Evolutionary conservation across 2,888 invertebrate species (phyloP), one percentile per base, ranked within the genome.

Genomic region (Spodoptera picta): DNA sequence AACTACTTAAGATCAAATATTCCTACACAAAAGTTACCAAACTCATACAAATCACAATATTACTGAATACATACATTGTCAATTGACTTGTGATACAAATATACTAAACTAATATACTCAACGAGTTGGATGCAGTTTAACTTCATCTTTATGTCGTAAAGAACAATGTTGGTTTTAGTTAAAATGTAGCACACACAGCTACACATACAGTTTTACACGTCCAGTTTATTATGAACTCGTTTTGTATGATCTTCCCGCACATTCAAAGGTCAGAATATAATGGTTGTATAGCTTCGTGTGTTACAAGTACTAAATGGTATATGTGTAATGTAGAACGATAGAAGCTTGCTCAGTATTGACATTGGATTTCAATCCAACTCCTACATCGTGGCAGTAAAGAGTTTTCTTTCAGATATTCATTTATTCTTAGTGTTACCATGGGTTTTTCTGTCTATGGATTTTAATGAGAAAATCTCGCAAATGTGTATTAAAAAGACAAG

Each of bases 321-420:
- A 24, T 50, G 41, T 49, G 49, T 45, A 61, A 53, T 58, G 54
- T 67, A 19, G 46, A 49, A 59, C 57, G 56, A 61, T 68, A 59
- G 44, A 56, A 48, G 45, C 27, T 27, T 24, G 31, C 42, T 46
- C 44, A 56, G 19, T 50, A 65, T 65, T 64, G 46, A 69, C 72
- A 79, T 74, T 76, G 69, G 64, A 76, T 72, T 78, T 78, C 71
- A 62, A 72, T 76, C 52, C 60, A 60, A 56, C 68, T 62, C 61
- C 55, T 63, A 52, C 55, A 51, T 67, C 64, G 46, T 12, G 24
- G 43, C 42, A 47, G 50, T 62, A 53, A 45, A 57, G 56, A 69
- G 54, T 65, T 73, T 72, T 76, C 66, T 66, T 74, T 63, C 60
- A 45, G 47, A 44, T 58, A 64, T 73, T 75, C 61, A 67, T 74